A percentile compares a stretch with the other conserved stretches of the same genome.
Conservation (phyloP, 2,888 invertebrate species). For the Panorpa germanica region DNA sequence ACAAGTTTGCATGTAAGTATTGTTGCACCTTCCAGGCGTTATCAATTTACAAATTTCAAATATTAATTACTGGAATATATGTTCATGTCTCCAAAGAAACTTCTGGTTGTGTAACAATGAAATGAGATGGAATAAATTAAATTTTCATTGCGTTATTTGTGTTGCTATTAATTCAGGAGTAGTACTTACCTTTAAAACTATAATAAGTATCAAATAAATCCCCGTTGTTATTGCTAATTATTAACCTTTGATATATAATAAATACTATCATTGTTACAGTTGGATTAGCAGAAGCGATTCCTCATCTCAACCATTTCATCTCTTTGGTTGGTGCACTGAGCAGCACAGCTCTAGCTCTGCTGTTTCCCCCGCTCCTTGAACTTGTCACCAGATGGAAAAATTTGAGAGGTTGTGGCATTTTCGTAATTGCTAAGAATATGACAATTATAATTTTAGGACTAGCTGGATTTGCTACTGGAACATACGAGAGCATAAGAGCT, state of each 20-base stretch:
- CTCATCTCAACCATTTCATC: slow-evolving; percentile 71
- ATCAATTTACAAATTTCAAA: too few species aligned
- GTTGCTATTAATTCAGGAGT: too few species aligned
- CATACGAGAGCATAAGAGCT: slow-evolving; percentile 48
- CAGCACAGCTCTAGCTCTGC: slow-evolving; percentile 67
- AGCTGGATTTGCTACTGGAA: slow-evolving; percentile 53
- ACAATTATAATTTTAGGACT: slow-evolving; percentile 46
- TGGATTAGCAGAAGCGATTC: slow-evolving; percentile 67
- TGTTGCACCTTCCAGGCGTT: too few species aligned
- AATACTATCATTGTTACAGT: slow-evolving; percentile 33
- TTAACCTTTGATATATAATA: slow-evolving; percentile 2
- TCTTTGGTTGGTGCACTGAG: slow-evolving; percentile 83
- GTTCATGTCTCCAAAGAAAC: too few species aligned
- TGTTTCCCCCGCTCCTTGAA: slow-evolving; percentile 78
- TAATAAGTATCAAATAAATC: too few species aligned
- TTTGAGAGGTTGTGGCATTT: slow-evolving; percentile 26
- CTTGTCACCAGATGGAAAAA: slow-evolving; percentile 47
- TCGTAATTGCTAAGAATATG: slow-evolving; percentile 34
- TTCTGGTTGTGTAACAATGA: too few species aligned
- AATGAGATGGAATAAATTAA: too few species aligned
- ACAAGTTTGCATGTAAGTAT: too few species aligned
- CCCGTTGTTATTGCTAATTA: too few species aligned
- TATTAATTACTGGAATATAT: too few species aligned
- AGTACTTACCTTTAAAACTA: too few species aligned
- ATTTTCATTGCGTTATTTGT: too few species aligned